Conservation (phyloP, 2,113 vertebrate genomes). For the Ciconia maguari region DNA sequence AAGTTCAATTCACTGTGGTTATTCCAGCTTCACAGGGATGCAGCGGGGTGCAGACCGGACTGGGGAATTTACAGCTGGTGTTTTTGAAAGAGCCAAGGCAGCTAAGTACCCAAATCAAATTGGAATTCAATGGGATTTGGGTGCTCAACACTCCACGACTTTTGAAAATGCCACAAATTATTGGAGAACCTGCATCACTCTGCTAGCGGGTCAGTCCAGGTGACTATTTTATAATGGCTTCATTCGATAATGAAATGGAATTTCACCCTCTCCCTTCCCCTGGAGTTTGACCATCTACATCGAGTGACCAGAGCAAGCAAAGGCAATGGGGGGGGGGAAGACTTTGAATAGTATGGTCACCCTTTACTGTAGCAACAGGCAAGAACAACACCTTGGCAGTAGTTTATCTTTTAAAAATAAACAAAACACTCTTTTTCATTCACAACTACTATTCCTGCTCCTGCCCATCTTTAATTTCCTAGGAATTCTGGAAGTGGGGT, state of each 20-base stretch:
- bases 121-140: neutral
- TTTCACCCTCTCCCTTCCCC: neutral
- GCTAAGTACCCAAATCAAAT: neutral
- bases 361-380: neutral
- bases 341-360: neutral
- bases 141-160: neutral
- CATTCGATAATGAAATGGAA: neutral
- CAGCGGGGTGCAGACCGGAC: neutral
- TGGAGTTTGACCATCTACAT: neutral
- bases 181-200: neutral
- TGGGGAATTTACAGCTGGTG: neutral
- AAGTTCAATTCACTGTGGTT: neutral
- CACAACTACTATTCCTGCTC: neutral
- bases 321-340: neutral
- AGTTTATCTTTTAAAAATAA: neutral
- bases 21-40: neutral
- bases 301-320: neutral
- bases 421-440: neutral
- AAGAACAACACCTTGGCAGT: neutral
- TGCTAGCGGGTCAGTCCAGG: neutral
- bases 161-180: neutral
- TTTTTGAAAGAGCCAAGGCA: neutral
- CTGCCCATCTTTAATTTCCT: neutral
- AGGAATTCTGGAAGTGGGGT: neutral
- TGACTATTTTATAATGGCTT: neutral